Evolutionary conservation across 2,113 vertebrate species (phyloP), one percentile per base, ranked within the genome.

Genomic region (Aegypius monachus): DNA sequence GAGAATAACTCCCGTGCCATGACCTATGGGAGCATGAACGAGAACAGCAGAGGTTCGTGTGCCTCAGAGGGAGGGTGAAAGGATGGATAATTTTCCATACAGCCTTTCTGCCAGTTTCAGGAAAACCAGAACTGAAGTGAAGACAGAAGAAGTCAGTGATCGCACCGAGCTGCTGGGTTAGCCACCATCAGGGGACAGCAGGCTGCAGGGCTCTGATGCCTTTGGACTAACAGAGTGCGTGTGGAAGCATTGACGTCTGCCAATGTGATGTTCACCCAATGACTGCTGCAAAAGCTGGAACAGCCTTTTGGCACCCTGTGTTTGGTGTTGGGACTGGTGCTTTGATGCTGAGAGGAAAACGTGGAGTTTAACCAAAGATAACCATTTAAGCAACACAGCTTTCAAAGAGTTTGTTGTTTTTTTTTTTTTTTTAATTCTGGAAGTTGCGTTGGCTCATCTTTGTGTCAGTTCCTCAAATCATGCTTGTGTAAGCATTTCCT

Each of bases 171-270:
- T 53, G 34, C 22, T 31, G 58, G 32, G 36, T 34, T 53, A 7
- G 3, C 3, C 29, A 4, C 18, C 0, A 1, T 6, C 36, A 25
- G 61, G 21, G 38, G 8, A 16, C 2, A 1, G 67, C 32, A 38
- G 61, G 14, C 19, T 5, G 14, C 23, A 10, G 38, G 59, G 56
- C 78, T 50, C 42, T 18, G 62, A 29, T 9, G 22, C 7, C 0
- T 34, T 8, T 13, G 16, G 61, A 4, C 25, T 42, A 4, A 4
- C 5, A 14, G 26, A 7, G 45, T 4, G 29, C 1, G 0, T 0
- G 8, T 8, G 53, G 27, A 14, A 63, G 20, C 27, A 5, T 2
- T 27, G 59, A 55, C 22, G 32, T 14, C 67, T 42, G n/a, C 56
- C 61, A 53, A 13, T 0, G 6, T 5, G 27, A 19, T 19, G 22